phyloP scores from a whole-genome alignment of 2,113 vertebrate species.

The Ascaphus truei region DNA sequence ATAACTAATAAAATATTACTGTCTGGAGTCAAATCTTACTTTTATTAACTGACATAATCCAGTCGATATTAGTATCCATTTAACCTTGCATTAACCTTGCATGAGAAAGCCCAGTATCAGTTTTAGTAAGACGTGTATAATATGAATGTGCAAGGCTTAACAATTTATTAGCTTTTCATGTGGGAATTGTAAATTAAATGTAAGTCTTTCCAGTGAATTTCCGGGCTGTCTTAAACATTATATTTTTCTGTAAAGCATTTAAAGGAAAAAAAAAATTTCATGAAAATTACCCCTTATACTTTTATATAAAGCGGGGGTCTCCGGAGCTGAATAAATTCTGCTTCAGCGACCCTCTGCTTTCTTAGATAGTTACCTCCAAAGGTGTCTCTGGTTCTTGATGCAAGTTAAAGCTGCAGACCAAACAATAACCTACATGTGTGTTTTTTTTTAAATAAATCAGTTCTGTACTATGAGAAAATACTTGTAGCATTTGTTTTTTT shows the following conservation, averaged over 20 bases:
- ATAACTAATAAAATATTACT: constrained; percentile 1
- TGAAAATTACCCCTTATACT: no score
- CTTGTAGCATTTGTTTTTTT: no score
- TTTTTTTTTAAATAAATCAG: no score
- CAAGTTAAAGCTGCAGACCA: no score
- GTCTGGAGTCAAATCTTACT: background rate
- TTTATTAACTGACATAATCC: background rate
- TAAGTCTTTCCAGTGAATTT: constrained; percentile 6
- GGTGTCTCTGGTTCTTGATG: no score
- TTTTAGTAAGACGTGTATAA: constrained; percentile 19
- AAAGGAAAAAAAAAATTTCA: no score
- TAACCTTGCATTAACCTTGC: constrained; percentile 27
- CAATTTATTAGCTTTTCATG: constrained; percentile 1
- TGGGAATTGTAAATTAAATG: constrained; percentile 27
- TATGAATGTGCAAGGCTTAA: background rate
- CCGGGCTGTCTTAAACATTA: background rate
- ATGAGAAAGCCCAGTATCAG: constrained; percentile 6
- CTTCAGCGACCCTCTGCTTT: no score
- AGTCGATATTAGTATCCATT: constrained; percentile 12
- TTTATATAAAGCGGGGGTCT: no score
- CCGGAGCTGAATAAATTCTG: no score
- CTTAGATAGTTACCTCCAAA: no score
- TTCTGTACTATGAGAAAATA: no score
- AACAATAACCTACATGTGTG: no score
- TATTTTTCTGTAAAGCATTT: constrained; percentile 15